These are phyloP conservation scores for Idaea aversata DNA, from an alignment of 2,888 invertebrate species.

Conservation along the genomic window DNA sequence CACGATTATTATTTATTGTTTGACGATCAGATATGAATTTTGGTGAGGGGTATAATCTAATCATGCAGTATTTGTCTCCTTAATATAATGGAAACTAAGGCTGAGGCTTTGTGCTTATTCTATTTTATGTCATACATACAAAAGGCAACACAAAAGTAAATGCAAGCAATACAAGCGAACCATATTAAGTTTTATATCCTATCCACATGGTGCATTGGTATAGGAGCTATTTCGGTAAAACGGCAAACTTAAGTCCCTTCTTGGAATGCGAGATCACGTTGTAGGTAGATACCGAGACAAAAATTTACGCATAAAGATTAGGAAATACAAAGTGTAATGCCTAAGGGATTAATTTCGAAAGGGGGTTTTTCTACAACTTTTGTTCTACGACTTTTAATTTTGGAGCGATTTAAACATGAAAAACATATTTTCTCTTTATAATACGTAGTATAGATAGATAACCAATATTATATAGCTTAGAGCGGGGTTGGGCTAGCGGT, in stretches of 20 bases:
- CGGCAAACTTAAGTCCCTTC: conserved; percentile 22
- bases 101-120: background rate
- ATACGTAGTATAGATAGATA: too few species aligned
- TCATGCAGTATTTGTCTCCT: too few species aligned
- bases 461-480: too few species aligned
- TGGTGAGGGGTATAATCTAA: too few species aligned
- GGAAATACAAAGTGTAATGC: conserved; percentile 8
- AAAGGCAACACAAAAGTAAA: background rate
- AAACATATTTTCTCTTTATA: too few species aligned
- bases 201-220: conserved; percentile 32
- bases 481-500: too few species aligned
- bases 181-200: conserved; percentile 40
- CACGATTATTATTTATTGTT: too few species aligned
- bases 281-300: conserved; percentile 13
- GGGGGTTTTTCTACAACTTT: background rate
- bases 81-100: background rate
- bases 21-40: too few species aligned
- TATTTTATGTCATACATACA: background rate
- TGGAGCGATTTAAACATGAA: too few species aligned
- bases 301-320: conserved; percentile 25
- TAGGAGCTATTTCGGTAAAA: conserved; percentile 19
- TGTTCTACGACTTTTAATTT: too few species aligned
- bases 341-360: background rate
- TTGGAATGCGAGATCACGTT: conserved; percentile 26
- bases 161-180: conserved; percentile 14